phyloP scores from a whole-genome alignment of 2,888 invertebrate genomes.

The Caenorhabditis sp. region DNA sequence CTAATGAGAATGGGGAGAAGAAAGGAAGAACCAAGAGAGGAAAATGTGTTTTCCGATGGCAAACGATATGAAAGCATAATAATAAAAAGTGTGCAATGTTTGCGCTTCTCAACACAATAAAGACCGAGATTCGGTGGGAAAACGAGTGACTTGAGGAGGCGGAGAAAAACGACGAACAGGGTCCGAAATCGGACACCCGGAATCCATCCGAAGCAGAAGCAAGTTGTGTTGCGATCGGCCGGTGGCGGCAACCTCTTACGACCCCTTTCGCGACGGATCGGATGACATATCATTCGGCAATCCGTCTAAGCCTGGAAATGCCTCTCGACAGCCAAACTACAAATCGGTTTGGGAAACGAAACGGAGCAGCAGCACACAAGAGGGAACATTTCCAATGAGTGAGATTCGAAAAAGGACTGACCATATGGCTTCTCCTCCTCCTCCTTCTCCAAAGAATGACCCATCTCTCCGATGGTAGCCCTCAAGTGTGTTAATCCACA shows the following conservation, averaged over 20 bases:
- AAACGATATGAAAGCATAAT: constrained; percentile 2
- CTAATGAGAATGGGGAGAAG: not conserved
- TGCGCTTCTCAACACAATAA: constrained; percentile 13
- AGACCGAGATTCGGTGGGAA: constrained; percentile 22
- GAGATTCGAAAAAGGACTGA: constrained; percentile 14
- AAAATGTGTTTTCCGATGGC: not conserved
- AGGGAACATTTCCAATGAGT: not conserved
- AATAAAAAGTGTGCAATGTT: constrained; percentile 15
- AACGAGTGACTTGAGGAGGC: not conserved
- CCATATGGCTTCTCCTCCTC: constrained; percentile 42
- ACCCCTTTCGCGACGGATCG: constrained; percentile 41
- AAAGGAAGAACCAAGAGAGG: not conserved
- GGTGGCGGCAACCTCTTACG: constrained; percentile 29
- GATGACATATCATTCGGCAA: constrained; percentile 30
- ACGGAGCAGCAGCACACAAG: not conserved
- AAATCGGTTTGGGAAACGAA: not conserved
- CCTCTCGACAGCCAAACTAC: constrained; percentile 35
- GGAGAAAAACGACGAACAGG: not conserved
- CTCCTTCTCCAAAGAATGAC: too few relatives aligned
- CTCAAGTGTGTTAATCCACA: constrained; percentile 62
- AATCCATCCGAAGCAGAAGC: constrained; percentile 23
- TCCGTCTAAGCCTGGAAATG: constrained; percentile 14
- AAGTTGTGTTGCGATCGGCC: constrained; percentile 32
- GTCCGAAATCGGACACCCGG: constrained; percentile 48
- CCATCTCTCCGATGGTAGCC: constrained; percentile 5